Base-by-base conservation (phyloP, 2,113 vertebrate species). In the Narcine bancroftii region DNA sequence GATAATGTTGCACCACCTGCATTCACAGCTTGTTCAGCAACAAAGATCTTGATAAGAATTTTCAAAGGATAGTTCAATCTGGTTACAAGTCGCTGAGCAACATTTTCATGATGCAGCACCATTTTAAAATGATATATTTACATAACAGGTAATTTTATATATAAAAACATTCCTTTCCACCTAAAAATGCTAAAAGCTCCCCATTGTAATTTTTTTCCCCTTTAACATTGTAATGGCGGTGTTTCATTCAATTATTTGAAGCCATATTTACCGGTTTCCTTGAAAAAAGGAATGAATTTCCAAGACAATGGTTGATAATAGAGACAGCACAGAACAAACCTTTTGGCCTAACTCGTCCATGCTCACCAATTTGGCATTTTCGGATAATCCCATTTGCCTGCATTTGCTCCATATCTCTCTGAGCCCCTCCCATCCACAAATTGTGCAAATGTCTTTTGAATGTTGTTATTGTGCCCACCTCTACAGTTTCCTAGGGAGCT, bases 1-100 rank as follows among this genome's bases (percentile, higher is more conserved):
- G 76, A 72, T 94, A 50, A 92, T 15, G 92, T 97, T 94, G 96
- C 92, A 94, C 89, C 93, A 95, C 50, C 92, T 94, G 93, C 93
- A 94, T 87, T 92, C 33, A 75, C 33, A 81, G 39, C 24, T 69
- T 24, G 1, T 29, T 92, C 29, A 56, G 65, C 33, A 69, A 60
- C 92, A 65, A 39, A 89, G n/a, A n/a, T 89, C n/a, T n/a, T 26
- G 36, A 71, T 13, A 17, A 69, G 19, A n/a, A 87, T 71, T 69
- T 91, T 47, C 63, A 91, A 63, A 91, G 26, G 39, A 9, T 21
- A 69, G 63, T 69, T 66, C 24, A 42, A 71, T 47, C 63, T 33
- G 15, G 3, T 69, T 47, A 71, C 19, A 91, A 69, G 33, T 71
- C 39, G 4, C 47, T 65, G 42, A 33, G 13, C 39, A 47, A 47